These are phyloP conservation scores for Argopecten irradians DNA, from an alignment of 1,140 invertebrate species.

Conservation along the genomic window DNA sequence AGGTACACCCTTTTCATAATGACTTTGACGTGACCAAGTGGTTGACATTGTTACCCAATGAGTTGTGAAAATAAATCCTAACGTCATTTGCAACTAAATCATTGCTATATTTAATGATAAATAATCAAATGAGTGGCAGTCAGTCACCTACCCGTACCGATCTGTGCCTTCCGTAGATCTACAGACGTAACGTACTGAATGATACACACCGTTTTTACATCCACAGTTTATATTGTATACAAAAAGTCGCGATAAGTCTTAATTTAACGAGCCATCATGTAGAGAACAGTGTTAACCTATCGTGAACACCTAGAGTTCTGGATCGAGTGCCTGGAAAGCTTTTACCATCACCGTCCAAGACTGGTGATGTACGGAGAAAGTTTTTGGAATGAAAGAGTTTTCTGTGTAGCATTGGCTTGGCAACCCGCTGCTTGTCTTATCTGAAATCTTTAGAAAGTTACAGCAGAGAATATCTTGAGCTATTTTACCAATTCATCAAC, in stretches of 20 bases:
- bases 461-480: background rate
- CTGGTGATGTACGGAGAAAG: background rate
- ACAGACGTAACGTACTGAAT: background rate
- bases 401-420: background rate
- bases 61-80: too few relatives aligned
- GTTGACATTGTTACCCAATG: too few relatives aligned
- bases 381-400: background rate
- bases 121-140: too few relatives aligned
- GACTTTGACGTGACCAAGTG: too few relatives aligned
- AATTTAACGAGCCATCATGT: background rate
- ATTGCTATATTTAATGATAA: too few relatives aligned
- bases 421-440: conserved; percentile 7
- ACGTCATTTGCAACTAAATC: too few relatives aligned
- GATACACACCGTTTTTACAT: background rate
- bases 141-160: too few relatives aligned
- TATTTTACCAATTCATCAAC: conserved; percentile 2
- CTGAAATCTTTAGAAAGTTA: conserved; percentile 11
- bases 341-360: background rate
- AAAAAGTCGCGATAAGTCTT: background rate
- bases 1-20: too few relatives aligned
- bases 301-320: background rate
- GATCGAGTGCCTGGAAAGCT: background rate
- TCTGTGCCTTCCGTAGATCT: background rate
- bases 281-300: background rate
- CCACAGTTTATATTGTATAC: background rate